Base-by-base conservation (phyloP, 1,140 invertebrate genomes). In the Saccostrea glomerata region DNA sequence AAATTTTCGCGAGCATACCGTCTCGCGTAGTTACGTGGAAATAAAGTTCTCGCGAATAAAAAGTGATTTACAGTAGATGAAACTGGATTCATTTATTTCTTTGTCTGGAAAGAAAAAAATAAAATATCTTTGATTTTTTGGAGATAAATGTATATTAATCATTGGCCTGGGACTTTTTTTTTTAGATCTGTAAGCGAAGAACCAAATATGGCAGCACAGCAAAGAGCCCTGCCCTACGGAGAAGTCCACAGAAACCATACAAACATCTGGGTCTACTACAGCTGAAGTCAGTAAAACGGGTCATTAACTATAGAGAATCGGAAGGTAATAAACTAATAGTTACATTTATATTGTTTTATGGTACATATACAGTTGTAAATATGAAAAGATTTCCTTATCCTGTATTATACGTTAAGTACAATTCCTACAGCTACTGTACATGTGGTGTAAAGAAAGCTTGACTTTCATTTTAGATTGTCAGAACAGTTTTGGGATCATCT, bases 181-280 rank as follows among this genome's bases (percentile, higher is more conserved):
- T 90, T 83, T 89, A 96, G 96, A 95, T 96, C 40, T 96, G 96
- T 95, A 98, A 98, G 94, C 97, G 97, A 94, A 96, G 97, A 93
- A 97, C 97, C 25, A 93, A 93, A 87, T 90, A 91, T 73, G 85
- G 73, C 56, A 90, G 87, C 60, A 88, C 87, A 13, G 30, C 88
- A 54, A 94, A 93, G 89, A 94, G 93, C 89, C 94, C 94, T 85
- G 88, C 94, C 96, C 93, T 96, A 94, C 92, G 92, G 54, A 94
- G 94, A 84, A 95, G 96, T 91, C 96, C 96, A 77, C 96, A 96
- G 82, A 98, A 98, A 94, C 97, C 97, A 0, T 98, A 98, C 94
- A 98, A 99, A 94, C 98, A 99, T 94, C 96, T 99, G 77, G 97
- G 97, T 92, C 96, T 99, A 92, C 96, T 99, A 95, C 97, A 97